phyloP scores from a whole-genome alignment of 2,113 vertebrate genomes.

The Triplophysa tibetana region DNA sequence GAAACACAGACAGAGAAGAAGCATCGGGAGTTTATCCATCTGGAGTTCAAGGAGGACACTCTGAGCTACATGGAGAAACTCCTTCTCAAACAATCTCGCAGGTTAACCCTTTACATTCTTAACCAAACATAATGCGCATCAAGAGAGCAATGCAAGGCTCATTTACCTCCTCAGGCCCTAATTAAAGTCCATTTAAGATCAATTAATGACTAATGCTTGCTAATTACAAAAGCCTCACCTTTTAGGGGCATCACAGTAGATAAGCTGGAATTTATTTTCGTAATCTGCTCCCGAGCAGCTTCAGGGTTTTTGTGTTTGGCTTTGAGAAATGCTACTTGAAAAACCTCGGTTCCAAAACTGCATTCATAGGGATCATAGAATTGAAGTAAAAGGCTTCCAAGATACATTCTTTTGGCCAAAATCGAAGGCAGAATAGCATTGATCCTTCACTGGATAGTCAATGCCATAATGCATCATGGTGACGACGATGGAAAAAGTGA shows the following conservation, averaged over 20 bases:
- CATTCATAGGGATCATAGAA: background rate
- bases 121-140: background rate
- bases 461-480: background rate
- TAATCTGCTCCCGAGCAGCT: constrained; percentile 11
- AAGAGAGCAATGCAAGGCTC: constrained; percentile 13
- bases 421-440: too few species aligned
- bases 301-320: background rate
- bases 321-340: constrained; percentile 7
- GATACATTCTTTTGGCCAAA: background rate
- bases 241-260: background rate
- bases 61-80: constrained; percentile 89
- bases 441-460: too few species aligned
- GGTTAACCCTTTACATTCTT: constrained; percentile 69
- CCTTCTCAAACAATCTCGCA: constrained; percentile 87
- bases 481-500: background rate
- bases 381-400: background rate
- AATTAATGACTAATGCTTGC: constrained; percentile 36
- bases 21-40: constrained; percentile 63
- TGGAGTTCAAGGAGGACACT: constrained; percentile 80
- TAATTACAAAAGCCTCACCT: constrained; percentile 14
- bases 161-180: constrained; percentile 18
- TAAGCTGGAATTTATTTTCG: background rate
- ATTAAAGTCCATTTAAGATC: constrained; percentile 35
- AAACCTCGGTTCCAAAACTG: background rate
- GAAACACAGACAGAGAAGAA: constrained; percentile 79